Evolutionary conservation across 1,140 invertebrate species (phyloP).

Genomic region (Heliothis virescens): DNA sequence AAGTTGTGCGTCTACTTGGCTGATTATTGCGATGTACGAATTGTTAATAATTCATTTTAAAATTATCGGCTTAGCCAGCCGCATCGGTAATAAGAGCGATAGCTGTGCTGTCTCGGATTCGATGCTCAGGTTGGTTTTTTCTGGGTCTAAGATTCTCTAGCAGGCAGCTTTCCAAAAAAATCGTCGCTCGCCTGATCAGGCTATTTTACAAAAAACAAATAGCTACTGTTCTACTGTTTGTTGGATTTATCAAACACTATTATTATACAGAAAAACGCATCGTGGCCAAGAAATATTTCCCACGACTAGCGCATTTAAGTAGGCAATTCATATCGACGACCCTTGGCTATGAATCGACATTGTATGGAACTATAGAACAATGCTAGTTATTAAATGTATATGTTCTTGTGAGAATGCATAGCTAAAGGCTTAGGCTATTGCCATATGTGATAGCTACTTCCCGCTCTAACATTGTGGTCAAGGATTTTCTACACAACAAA

Average conservation of each 20-base stretch:
- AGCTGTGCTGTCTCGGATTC: too few relatives aligned
- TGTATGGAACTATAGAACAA: slow-evolving; percentile 60
- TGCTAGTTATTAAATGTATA: slow-evolving; percentile 39
- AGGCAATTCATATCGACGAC: slow-evolving; percentile 61
- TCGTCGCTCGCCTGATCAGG: neutral
- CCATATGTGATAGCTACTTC: slow-evolving; percentile 28
- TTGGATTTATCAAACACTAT: neutral
- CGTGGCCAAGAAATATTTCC: slow-evolving; percentile 57
- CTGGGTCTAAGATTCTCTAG: too few relatives aligned
- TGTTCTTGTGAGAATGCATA: slow-evolving; percentile 35
- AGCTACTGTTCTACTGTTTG: too few relatives aligned
- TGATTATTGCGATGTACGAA: too few relatives aligned
- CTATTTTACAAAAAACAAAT: too few relatives aligned
- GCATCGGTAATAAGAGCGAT: too few relatives aligned
- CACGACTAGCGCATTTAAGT: slow-evolving; percentile 58
- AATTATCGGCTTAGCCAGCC: too few relatives aligned
- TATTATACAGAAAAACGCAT: slow-evolving; percentile 16
- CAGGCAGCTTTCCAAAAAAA: too few relatives aligned
- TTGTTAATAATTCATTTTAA: too few relatives aligned
- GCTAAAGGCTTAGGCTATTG: neutral
- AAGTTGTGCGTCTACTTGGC: neutral
- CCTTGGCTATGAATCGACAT: slow-evolving; percentile 65
- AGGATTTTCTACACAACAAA: slow-evolving; percentile 4
- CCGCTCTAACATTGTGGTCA: slow-evolving; percentile 27
- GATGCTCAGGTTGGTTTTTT: too few relatives aligned